A percentile compares a stretch with the other conserved stretches of the same genome.
These are phyloP conservation scores for Galeopsomyia nigrocyanea DNA, from an alignment of 2,888 invertebrate species.

Conservation along the genomic window DNA sequence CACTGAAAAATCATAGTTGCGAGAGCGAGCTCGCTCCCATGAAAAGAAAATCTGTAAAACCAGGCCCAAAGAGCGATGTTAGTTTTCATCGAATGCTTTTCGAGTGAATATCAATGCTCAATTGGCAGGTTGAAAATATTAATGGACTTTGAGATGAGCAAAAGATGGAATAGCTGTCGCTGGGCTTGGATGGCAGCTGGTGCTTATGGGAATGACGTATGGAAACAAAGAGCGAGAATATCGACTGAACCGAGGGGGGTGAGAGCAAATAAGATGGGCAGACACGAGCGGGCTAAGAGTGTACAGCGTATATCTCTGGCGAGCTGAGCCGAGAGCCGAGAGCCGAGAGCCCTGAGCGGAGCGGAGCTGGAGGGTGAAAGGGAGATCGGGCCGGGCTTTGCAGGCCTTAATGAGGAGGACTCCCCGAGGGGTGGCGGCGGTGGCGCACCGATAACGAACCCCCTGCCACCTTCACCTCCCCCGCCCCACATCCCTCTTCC, in stretches of 20 bases:
- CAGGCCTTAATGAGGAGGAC: constrained; percentile 60
- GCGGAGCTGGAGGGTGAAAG: constrained; percentile 11
- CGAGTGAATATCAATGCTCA: too few relatives aligned
- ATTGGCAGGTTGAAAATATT: too few relatives aligned
- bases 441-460: constrained; percentile 59
- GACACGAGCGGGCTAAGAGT: constrained; percentile 47
- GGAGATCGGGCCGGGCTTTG: constrained; percentile 47
- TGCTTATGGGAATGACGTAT: too few relatives aligned
- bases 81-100: too few relatives aligned
- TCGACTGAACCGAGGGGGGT: not conserved
- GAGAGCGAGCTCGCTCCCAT: too few relatives aligned
- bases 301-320: not conserved
- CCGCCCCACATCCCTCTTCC: constrained; percentile 40
- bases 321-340: not conserved
- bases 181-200: too few relatives aligned
- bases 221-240: not conserved
- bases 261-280: constrained; percentile 49
- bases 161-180: too few relatives aligned
- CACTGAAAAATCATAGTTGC: too few relatives aligned
- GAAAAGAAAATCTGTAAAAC: too few relatives aligned
- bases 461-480: constrained; percentile 50
- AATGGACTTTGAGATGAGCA: too few relatives aligned
- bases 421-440: constrained; percentile 48
- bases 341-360: constrained; percentile 7
- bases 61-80: too few relatives aligned